Conservation (phyloP, 2,797 vertebrate species). For the Catostomus latipinnis region DNA sequence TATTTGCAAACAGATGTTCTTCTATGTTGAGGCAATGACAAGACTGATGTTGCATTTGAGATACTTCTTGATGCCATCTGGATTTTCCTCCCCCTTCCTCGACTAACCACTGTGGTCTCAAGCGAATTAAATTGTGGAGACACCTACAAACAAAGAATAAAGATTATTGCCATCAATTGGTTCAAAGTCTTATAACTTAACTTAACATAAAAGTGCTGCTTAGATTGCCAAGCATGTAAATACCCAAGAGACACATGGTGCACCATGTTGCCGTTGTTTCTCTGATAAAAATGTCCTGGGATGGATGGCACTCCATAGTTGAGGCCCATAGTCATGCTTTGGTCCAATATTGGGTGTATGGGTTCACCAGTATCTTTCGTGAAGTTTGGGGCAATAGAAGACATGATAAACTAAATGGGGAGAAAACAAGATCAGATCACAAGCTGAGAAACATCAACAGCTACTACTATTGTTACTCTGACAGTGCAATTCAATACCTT, state of each 20-base stretch:
- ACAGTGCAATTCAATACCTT: neutral
- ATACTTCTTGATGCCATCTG: slow-evolving; percentile 60
- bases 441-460: neutral
- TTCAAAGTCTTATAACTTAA: neutral
- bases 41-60: slow-evolving; percentile 56
- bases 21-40: slow-evolving; percentile 48
- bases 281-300: slow-evolving; percentile 78
- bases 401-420: slow-evolving; percentile 51
- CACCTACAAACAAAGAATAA: slow-evolving; percentile 74
- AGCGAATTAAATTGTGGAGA: slow-evolving; percentile 83
- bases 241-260: slow-evolving; percentile 81
- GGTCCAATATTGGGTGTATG: slow-evolving; percentile 73
- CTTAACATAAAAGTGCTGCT: neutral
- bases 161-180: neutral
- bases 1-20: slow-evolving; percentile 77
- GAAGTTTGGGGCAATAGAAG: slow-evolving; percentile 87
- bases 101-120: slow-evolving; percentile 48
- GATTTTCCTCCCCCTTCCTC: slow-evolving; percentile 62
- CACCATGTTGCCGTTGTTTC: slow-evolving; percentile 58
- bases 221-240: neutral
- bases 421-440: neutral
- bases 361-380: slow-evolving; percentile 33
- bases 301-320: slow-evolving; percentile 69
- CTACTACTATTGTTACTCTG: neutral
- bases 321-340: slow-evolving; percentile 70